phyloP scores from a whole-genome alignment of 2,888 invertebrate genomes.

The Gnatocerus cornutus region DNA sequence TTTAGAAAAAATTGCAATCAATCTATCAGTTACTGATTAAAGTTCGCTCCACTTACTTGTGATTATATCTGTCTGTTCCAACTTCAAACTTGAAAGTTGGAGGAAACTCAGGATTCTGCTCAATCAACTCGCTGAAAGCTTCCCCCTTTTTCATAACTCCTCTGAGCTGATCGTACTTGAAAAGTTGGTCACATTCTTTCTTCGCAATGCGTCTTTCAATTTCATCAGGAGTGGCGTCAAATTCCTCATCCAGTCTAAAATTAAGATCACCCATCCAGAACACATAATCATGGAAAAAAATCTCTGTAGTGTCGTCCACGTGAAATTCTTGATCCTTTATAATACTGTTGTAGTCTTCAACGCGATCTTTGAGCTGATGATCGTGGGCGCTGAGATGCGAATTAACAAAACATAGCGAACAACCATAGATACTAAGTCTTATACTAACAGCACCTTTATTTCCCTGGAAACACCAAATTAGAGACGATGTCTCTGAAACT shows the following conservation, averaged over 20 bases:
- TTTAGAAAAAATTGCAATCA: too few species aligned
- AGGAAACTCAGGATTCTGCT: slow-evolving; percentile 83
- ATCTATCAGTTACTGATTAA: too few species aligned
- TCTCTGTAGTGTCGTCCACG: slow-evolving; percentile 84
- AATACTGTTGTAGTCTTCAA: slow-evolving; percentile 91
- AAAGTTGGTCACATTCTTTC: slow-evolving; percentile 78
- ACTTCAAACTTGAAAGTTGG: slow-evolving; percentile 92
- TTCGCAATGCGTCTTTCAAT: slow-evolving; percentile 80
- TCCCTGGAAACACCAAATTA: slow-evolving; percentile 77
- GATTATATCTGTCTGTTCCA: slow-evolving; percentile 83
- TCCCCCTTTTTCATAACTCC: slow-evolving; percentile 81
- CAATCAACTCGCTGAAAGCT: slow-evolving; percentile 88
- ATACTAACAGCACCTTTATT: slow-evolving; percentile 96
- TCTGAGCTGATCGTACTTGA: slow-evolving; percentile 85
- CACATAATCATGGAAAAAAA: slow-evolving; percentile 93
- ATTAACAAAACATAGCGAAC: slow-evolving; percentile 91
- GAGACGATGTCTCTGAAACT: background rate
- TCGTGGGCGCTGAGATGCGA: slow-evolving; percentile 94
- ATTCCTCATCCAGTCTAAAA: slow-evolving; percentile 83
- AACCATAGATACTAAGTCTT: slow-evolving; percentile 89
- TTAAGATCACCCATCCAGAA: slow-evolving; percentile 96
- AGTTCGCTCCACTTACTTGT: slow-evolving; percentile 86
- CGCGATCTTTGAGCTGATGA: slow-evolving; percentile 85
- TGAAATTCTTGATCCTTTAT: slow-evolving; percentile 88
- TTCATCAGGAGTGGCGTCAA: slow-evolving; percentile 77